phyloP scores from a whole-genome alignment of 2,888 invertebrate species.

The Lathronympha strigana region DNA sequence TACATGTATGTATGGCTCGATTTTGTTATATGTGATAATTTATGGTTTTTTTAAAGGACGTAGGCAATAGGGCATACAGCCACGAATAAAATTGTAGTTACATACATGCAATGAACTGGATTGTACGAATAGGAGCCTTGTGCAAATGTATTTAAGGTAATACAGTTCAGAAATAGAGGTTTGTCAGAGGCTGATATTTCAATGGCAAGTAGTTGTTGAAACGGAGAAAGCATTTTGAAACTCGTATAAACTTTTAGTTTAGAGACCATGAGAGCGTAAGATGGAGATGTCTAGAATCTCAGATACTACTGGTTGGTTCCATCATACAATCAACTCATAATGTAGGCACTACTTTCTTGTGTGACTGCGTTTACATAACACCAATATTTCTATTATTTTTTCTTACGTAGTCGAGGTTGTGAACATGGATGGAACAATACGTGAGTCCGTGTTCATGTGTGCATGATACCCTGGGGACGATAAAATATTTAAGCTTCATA shows the following conservation, averaged over 20 bases:
- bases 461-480: no score
- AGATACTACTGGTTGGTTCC: no score
- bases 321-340: no score
- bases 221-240: constrained; percentile 9
- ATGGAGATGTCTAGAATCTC: neutral
- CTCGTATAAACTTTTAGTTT: neutral
- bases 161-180: neutral
- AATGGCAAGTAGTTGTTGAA: neutral
- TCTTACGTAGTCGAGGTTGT: no score
- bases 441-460: no score
- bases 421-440: no score
- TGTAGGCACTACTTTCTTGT: no score
- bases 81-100: no score
- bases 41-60: neutral
- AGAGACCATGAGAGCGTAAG: neutral
- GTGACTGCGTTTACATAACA: no score
- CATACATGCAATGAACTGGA: neutral
- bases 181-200: neutral
- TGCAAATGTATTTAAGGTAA: neutral
- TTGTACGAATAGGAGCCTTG: neutral
- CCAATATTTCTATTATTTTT: no score
- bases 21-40: constrained; percentile 4
- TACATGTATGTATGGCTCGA: neutral
- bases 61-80: no score
- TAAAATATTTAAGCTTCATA: no score